Base-by-base conservation (phyloP, 2,888 invertebrate species). In the Ennomos quercinarius region DNA sequence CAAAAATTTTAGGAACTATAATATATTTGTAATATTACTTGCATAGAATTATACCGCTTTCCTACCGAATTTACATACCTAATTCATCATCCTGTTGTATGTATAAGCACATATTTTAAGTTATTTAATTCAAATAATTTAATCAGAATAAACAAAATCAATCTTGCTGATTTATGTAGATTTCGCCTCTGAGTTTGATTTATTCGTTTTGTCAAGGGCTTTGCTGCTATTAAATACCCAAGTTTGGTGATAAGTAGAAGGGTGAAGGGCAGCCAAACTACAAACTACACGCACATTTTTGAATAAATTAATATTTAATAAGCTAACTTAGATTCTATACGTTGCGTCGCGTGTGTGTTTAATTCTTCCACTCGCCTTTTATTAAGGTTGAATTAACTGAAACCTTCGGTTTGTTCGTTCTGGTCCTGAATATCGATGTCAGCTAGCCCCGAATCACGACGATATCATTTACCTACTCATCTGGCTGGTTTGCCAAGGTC, bases 211-310 rank as follows among this genome's bases (percentile, higher is more conserved):
- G 44, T 57, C 61, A 57, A 61, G 61, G 61, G 61, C 61, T 57
- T 52, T 46, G 53, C 36, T 37, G 52, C 52, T 50, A 57, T 61
- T 56, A 61, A 60, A 50, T 49, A 61, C 49, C 53, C 61, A 46
- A 53, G 45, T 57, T 53, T 53, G 61, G 61, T 57, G 53, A 53
- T 57, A 61, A 56, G 53, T 57, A 47, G 62, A 55, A 63, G 62
- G 58, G 57, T 45, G 55, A 63, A 63, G 55, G 62, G 62, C 62
- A 56, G 17, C 39, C 27, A 27, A 56, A 61, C 43, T 47, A 51
- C 42, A 43, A 60, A 37, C 55, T 47, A 51, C 60, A 51, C 60
- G 60, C 60, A 61, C 55, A 56, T 52, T 56, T 61, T 61, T 50
- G 55, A 55, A 61, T 61, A 56, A 51, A 61, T 60, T 61, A 51